Base-by-base conservation (phyloP, 2,888 invertebrate genomes). In the Drosophila algonquin region DNA sequence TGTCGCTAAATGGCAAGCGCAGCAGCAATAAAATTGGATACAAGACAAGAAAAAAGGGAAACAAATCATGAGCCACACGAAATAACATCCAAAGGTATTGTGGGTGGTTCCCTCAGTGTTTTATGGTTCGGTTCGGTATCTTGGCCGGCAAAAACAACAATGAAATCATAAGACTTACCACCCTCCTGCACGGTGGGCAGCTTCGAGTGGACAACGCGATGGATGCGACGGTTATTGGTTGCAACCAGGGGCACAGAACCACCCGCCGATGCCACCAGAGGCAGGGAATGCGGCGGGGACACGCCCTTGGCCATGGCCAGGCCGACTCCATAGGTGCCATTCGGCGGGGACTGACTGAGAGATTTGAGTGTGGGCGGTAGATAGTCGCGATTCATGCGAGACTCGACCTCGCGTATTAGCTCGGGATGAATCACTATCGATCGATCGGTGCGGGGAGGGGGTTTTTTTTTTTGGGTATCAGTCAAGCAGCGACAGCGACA, bases 361-460 rank as follows among this genome's bases (percentile, higher is more conserved):
- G 60, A 91, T 86, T 91, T 92, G 58, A 92, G 82, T 55, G 95
- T 94, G 72, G 96, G 95, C 60, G 96, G 96, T 87, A 96, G 93
- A 92, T 96, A 95, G 89, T 96, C 95, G 81, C 95, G 93, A 91
- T 96, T 96, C 97, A 97, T 97, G 91, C 97, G 94, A 85, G 95
- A 95, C 93, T 97, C 97, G 80, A 97, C 97, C 91, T 97, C 97
- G 94, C 96, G 95, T 83, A 97, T 96, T 92, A 97, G 94, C 92
- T 97, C 97, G 77, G 97, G 96, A 92, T 96, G 96, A 93, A 97
- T 97, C 90, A 96, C 97, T 97, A 94, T 27, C 44, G 21, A 46
- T 46, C 48, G 44, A 18, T 35, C 52, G 46, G 57, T 9, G 72
- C 12, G 30, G 56, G 61, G 45, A 48, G 75, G 61, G 45, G 51